Evolutionary conservation across 2,113 vertebrate species (phyloP), one percentile per base, ranked within the genome.

Genomic region (Irena cyanogastra): DNA sequence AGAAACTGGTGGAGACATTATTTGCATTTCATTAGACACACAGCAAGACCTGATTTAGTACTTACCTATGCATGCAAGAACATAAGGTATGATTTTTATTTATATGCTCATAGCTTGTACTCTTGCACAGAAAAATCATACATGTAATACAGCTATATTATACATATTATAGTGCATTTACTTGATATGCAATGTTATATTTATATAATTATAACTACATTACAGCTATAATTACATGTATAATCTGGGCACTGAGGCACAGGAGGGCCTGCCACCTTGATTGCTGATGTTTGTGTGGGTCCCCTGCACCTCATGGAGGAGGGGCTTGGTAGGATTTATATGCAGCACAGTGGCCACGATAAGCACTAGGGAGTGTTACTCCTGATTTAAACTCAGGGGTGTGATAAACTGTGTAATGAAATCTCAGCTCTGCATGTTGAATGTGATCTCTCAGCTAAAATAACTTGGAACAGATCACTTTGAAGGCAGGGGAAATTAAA

Each of bases 301-400:
- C 65, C 61, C n/a, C 39, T 54, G 90, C 53, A 15, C 19, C 39
- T 47, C 24, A 15, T 1, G 2, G 37, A 92, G 83, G 47, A 91
- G 65, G 77, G 81, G 49, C 13, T 70, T 75, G 20, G 9, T 11
- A 57, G 44, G 50, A 76, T 96, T 93, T 53, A 69, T 41, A 91
- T 87, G 81, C 87, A 95, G 74, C 57, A 53, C 69, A 57, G 57
- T 56, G 89, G 56, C 81, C 37, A 5, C 49, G 77, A 53, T 71
- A 93, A 96, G 44, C 87, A 61, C 71, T 0, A 2, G 75, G 76
- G 89, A 94, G 91, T 68, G 60, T 87, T 85, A 64, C 23, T 94
- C 50, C 81, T 94, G 66, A 95, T 95, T 94, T 97, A 95, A 95
- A 87, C 94, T 85, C 87, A 77, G 41, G 49, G 61, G 53, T 95